Evolutionary conservation across 2,797 vertebrate species (phyloP), one percentile per base, ranked within the genome.

Genomic region (Rhinoraja longicauda): DNA sequence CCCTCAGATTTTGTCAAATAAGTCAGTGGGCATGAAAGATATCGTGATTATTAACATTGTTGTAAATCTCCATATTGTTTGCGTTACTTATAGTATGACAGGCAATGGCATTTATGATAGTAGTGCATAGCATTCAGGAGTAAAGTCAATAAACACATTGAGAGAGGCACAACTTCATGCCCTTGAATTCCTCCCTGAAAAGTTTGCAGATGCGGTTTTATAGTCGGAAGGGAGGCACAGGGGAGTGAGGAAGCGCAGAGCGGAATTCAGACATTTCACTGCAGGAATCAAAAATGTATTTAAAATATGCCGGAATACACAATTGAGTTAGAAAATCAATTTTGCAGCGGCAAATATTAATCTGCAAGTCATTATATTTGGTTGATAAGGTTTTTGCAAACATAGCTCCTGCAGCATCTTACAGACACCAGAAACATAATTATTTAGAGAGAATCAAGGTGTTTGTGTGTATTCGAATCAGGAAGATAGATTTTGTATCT

Each of bases 311-410:
- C 10, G 5, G 26, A 84, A 59, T 59, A 29, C 26, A 82, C 45
- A 84, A 84, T 12, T n/a, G 24, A 84, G 81, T 57, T 84, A 59
- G 53, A 84, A 84, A 84, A 84, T 84, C 24, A n/a, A 84, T n/a
- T n/a, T 84, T 84, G n/a, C 45, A 15, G 10, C 26, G 59, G 81
- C 26, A 84, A 59, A 59, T 84, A 84, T 84, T 12, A 84, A 84
- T 84, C 81, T 84, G 53, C 53, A 59, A 29, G 8, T 82, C 13
- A 77, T 81, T 45, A 39, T 84, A 84, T 59, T 59, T 84, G 24
- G 81, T 29, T 84, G 81, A 84, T 84, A 84, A 59, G 81, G 53
- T 29, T 59, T n/a, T 29, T n/a, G 53, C 9, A 4, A 84, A n/a
- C 45, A 57, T 81, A 84, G 26, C 53, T 29, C 29, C 10, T n/a